Percentiles rank a stretch among this genome's conserved stretches.
Evolutionary conservation across 2,113 vertebrate genomes (phyloP).

Genomic region (Ellobius talpinus): DNA sequence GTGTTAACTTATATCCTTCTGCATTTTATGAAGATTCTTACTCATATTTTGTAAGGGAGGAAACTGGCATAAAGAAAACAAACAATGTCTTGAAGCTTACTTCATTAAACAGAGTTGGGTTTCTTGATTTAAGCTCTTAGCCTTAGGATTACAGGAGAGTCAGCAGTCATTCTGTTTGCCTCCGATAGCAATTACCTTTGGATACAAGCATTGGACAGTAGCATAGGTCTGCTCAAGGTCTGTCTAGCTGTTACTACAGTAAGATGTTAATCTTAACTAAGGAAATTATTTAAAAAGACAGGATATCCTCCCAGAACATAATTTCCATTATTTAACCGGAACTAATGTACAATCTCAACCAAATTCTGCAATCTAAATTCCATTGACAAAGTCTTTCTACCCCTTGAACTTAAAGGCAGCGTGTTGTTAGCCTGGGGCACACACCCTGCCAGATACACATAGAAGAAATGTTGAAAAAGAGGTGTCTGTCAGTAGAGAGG

Average conservation of each 20-base stretch:
- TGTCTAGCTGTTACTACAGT: not conserved
- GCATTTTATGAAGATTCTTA: conserved; percentile 35
- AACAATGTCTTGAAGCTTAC: not conserved
- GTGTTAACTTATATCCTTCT: conserved; percentile 31
- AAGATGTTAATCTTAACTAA: conserved; percentile 1
- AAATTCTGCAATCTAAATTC: not conserved
- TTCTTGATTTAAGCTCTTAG: not conserved
- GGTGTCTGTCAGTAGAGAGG: not conserved
- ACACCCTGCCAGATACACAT: not conserved
- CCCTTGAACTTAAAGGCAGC: conserved; percentile 30
- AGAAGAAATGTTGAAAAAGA: not conserved
- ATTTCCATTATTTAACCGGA: not conserved
- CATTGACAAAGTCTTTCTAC: not conserved
- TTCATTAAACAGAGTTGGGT: conserved; percentile 1
- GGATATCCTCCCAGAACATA: conserved; percentile 1
- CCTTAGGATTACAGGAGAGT: not conserved
- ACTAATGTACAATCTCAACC: conserved; percentile 35
- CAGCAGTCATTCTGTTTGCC: not conserved
- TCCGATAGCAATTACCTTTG: conserved; percentile 23
- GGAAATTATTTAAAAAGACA: not conserved
- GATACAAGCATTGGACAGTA: not conserved
- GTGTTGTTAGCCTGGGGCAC: not conserved
- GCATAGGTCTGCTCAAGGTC: not conserved
- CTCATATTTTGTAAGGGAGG: conserved; percentile 22
- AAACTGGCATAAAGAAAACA: conserved; percentile 38